phyloP scores from a whole-genome alignment of 2,113 vertebrate species.

The Recurvirostra avosetta region DNA sequence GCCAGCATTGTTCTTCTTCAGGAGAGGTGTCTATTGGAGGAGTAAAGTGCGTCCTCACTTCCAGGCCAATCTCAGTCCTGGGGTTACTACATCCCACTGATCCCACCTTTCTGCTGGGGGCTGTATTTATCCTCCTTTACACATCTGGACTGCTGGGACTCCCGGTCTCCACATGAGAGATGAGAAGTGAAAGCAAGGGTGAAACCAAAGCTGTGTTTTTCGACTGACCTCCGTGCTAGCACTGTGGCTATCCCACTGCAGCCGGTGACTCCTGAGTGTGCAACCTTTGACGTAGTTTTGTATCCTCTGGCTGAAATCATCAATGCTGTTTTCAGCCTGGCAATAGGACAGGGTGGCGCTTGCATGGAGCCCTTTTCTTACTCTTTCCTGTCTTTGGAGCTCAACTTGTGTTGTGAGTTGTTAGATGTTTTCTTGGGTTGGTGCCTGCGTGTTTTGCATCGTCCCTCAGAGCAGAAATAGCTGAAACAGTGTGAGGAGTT shows the following conservation, averaged over 20 bases:
- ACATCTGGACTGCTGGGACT: background rate
- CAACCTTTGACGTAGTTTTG: background rate
- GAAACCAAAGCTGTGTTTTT: background rate
- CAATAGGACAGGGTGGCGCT: background rate
- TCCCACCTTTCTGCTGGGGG: background rate
- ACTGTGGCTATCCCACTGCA: background rate
- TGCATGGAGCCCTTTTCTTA: background rate
- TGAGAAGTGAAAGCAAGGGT: background rate
- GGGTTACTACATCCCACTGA: background rate
- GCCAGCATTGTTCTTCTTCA: background rate
- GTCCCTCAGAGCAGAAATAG: background rate
- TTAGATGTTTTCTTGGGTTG: background rate
- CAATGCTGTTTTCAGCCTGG: background rate
- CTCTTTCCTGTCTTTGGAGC: background rate
- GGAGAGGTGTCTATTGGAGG: background rate
- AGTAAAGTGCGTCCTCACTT: background rate
- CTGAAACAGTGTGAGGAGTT: background rate
- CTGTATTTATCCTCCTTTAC: background rate
- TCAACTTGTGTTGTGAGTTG: background rate
- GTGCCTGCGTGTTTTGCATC: background rate
- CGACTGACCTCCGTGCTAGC: fast-evolving
- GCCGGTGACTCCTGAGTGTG: background rate
- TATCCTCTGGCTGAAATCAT: background rate
- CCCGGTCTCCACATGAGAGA: background rate
- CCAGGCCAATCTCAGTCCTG: background rate